Evolutionary conservation across 2,888 invertebrate genomes (phyloP), one percentile per base, ranked within the genome.

Genomic region (Limnephilus lunatus): DNA sequence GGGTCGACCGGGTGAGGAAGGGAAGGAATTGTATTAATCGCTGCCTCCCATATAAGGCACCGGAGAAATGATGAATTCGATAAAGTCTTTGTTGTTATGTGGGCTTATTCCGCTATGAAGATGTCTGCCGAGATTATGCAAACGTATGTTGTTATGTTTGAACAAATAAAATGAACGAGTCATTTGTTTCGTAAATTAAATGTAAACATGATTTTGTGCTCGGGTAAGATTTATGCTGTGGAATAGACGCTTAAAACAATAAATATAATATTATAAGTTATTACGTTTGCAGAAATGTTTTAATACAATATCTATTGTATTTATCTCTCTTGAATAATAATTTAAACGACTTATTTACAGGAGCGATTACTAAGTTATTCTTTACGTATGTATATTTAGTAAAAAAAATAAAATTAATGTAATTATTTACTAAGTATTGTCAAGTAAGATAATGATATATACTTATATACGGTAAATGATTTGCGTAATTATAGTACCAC

Each of bases 31-130:
- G 39, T 19, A 83, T 32, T 83, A 83, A 83, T 35, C 83, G 83
- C 35, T 32, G 83, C 83, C 15, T 35, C 35, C 83, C 83, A 35
- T 83, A 35, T 83, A 83, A 83, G 83, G 83, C 19, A 35, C 83
- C 19, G 15, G 83, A 83, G 83, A 83, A 83, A 83, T 83, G 83
- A 83, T 83, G 83, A 25, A 83, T 83, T 83, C 35, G 83, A 83
- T 83, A 83, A 83, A 68, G 83, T 32, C 83, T 83, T 39, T 83
- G 35, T 83, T 35, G 83, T 68, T 68, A 32, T 83, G 83, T 83
- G 83, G 83, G 83, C 83, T 83, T 83, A 32, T 7, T 25, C 83
- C 35, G 83, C 83, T 32, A 83, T 39, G 39, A 83, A 83, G 83
- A 83, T 83, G 39, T 83, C 83, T 35, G 35, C 25, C 35, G 15